Evolutionary conservation across 2,797 vertebrate species (phyloP), one percentile per base, ranked within the genome.

Genomic region (Adelosebastes latens): DNA sequence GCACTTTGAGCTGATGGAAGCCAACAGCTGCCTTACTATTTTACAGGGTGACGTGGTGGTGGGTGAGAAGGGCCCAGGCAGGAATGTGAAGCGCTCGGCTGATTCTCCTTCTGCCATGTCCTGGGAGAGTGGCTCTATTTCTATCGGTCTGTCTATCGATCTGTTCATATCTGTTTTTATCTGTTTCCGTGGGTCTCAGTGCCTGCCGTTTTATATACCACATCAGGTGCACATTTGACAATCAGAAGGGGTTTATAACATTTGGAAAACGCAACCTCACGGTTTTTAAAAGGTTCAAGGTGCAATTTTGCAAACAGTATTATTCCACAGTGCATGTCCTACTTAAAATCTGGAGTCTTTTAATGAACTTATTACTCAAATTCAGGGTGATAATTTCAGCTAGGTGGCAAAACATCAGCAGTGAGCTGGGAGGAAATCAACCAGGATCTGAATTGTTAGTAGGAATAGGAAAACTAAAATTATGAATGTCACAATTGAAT

Each of bases 21-120:
- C 95, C 93, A 96, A 97, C 98, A 99, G 97, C 97, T 99, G 98
- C 96, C 96, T 96, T 97, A 97, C 97, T 96, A 93, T 98, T 98
- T 98, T 98, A 96, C 96, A 92, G 92, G 96, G 95, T 98, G 98
- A 98, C 96, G 96, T 96, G 96, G 95, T 95, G 93, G 94, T 93
- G 95, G 95, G 95, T 95, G 97, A 96, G 95, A 95, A 95, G 96
- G 89, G 94, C 63, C 96, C 86, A 91, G 93, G 94, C 96, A 96
- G 96, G 96, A 96, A 89, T 94, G 94, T 91, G 93, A 94, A 87
- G 94, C 95, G 90, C 95, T 85, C 9, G 67, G 81, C 85, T 80
- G 82, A 63, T 78, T 87, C 84, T 83, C 83, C 70, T 64, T 79
- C 58, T 72, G 83, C 77, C 82, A 72, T 56, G 77, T 80, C 81